A percentile compares a stretch with the other conserved stretches of the same genome.
Conservation (phyloP, 2,797 vertebrate genomes). For the Lagorchestes hirsutus region DNA sequence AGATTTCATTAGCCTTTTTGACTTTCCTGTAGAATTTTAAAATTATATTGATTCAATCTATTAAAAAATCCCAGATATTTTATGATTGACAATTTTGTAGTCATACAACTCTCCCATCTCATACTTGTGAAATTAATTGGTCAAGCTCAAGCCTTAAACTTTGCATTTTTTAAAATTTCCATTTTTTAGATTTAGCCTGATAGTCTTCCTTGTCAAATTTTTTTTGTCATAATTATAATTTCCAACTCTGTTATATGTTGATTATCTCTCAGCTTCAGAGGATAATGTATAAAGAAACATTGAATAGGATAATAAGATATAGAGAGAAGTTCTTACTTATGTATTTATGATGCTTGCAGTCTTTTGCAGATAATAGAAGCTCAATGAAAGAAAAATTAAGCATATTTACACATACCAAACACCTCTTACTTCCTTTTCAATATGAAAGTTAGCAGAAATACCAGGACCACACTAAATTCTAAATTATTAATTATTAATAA, state of each 20-base stretch:
- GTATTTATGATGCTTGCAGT: slow-evolving; percentile 2
- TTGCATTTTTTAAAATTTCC: background rate
- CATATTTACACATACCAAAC: background rate
- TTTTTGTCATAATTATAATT: background rate
- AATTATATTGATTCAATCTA: background rate
- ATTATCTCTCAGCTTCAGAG: background rate
- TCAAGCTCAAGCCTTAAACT: background rate
- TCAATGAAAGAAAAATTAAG: background rate
- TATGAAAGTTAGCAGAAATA: background rate
- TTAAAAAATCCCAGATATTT: background rate
- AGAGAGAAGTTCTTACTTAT: background rate
- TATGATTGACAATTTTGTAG: background rate
- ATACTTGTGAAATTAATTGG: background rate
- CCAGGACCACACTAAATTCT: background rate
- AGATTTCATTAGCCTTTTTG: background rate
- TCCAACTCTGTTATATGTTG: background rate
- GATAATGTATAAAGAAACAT: background rate
- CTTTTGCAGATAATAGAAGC: background rate
- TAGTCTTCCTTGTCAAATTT: background rate
- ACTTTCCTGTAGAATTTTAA: background rate
- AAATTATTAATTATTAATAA: background rate
- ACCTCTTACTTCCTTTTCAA: background rate
- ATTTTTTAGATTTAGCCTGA: background rate
- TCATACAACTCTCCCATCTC: background rate
- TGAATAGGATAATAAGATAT: background rate